phyloP scores from a whole-genome alignment of 1,140 invertebrate genomes.

The Neodiprion fabricii region DNA sequence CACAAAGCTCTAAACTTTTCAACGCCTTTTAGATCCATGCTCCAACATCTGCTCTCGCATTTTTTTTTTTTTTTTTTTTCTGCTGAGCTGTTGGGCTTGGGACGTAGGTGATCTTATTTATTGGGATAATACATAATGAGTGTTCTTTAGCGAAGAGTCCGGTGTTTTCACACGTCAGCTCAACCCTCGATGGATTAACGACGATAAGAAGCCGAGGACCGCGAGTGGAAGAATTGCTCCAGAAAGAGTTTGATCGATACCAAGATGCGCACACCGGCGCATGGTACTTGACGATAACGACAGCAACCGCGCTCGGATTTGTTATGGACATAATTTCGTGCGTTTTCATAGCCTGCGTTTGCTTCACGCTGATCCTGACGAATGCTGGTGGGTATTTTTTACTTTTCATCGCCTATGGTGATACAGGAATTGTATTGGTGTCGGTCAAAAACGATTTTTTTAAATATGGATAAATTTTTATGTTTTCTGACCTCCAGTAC shows the following conservation, averaged over 20 bases:
- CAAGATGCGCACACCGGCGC: slow-evolving; percentile 71
- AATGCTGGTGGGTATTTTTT: slow-evolving; percentile 37
- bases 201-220: slow-evolving; percentile 79
- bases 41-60: too few species aligned
- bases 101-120: too few species aligned
- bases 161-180: slow-evolving; percentile 63
- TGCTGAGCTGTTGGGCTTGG: too few species aligned
- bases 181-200: slow-evolving; percentile 74
- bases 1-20: too few species aligned
- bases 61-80: too few species aligned
- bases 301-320: slow-evolving; percentile 64
- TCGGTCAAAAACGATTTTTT: too few species aligned
- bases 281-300: slow-evolving; percentile 68
- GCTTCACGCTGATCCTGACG: slow-evolving; percentile 55
- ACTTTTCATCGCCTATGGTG: too few species aligned
- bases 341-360: slow-evolving; percentile 41
- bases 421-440: too few species aligned
- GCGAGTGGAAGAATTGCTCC: slow-evolving; percentile 66
- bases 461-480: too few species aligned
- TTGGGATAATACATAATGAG: too few species aligned
- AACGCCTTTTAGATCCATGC: too few species aligned
- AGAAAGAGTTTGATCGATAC: slow-evolving; percentile 73
- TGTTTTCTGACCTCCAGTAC: too few species aligned
- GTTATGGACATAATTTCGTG: slow-evolving; percentile 41
- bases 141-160: slow-evolving; percentile 70